phyloP scores from a whole-genome alignment of 2,113 vertebrate species.

The Gambusia holbrooki region DNA sequence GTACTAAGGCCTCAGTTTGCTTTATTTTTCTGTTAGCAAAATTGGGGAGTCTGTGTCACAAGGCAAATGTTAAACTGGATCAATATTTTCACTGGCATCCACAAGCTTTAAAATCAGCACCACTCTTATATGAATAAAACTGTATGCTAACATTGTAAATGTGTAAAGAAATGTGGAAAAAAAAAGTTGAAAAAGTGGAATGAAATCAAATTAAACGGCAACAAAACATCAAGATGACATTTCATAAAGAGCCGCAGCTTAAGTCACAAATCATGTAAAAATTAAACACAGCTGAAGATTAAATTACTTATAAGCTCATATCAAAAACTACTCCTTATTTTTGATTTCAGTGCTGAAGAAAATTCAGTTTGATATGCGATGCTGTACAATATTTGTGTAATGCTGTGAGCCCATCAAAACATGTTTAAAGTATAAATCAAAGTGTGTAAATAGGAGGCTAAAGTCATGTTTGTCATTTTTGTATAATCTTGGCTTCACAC shows the following conservation, averaged over 20 bases:
- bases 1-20: neutral
- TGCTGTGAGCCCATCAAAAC: neutral
- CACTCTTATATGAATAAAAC: neutral
- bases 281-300: neutral
- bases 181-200: neutral
- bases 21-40: neutral
- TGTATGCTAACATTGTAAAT: neutral
- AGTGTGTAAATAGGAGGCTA: neutral
- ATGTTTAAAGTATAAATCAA: neutral
- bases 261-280: neutral
- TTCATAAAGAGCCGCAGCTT: neutral
- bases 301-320: slow-evolving; percentile 4
- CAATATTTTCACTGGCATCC: neutral
- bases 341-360: neutral
- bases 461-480: neutral
- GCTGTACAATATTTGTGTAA: neutral
- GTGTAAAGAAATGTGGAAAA: neutral
- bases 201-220: neutral
- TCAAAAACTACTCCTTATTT: neutral
- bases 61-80: neutral
- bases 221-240: neutral
- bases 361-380: neutral
- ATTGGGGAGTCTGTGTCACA: neutral
- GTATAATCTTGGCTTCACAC: neutral
- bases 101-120: neutral